phyloP scores from a whole-genome alignment of 1,140 invertebrate genomes.

The Drosophila nikananu region DNA sequence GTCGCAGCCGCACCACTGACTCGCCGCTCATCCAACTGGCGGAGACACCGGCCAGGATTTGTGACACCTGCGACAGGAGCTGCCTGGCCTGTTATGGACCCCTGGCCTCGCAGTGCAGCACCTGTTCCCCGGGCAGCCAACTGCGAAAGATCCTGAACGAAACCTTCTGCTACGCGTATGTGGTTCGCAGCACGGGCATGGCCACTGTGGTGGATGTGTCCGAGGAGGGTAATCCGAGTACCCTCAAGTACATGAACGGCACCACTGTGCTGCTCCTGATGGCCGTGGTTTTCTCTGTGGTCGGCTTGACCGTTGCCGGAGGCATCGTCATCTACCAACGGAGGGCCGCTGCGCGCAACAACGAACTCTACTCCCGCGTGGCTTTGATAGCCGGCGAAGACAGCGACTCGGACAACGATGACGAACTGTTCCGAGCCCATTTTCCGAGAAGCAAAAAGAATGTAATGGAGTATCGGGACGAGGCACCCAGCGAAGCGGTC shows the following conservation, averaged over 20 bases:
- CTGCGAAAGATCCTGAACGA: slow-evolving; percentile 69
- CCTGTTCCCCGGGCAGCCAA: slow-evolving; percentile 70
- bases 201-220: slow-evolving; percentile 59
- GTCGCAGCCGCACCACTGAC: neutral
- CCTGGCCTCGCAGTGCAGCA: slow-evolving; percentile 64
- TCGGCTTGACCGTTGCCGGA: slow-evolving; percentile 51
- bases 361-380: slow-evolving; percentile 57
- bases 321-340: slow-evolving; percentile 46
- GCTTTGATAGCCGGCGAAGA: slow-evolving; percentile 60
- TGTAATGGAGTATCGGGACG: slow-evolving; percentile 53
- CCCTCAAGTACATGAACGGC: slow-evolving; percentile 38
- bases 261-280: slow-evolving; percentile 48
- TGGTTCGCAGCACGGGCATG: slow-evolving; percentile 69
- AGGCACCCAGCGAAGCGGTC: slow-evolving; percentile 19
- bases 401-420: slow-evolving; percentile 61
- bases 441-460: slow-evolving; percentile 1
- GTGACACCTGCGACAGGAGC: slow-evolving; percentile 59
- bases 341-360: slow-evolving; percentile 18
- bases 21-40: slow-evolving; percentile 17
- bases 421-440: slow-evolving; percentile 48
- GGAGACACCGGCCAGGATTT: slow-evolving; percentile 41
- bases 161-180: slow-evolving; percentile 71
- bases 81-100: slow-evolving; percentile 71
- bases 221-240: neutral
- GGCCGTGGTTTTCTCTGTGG: slow-evolving; percentile 36